Conservation (phyloP, 2,797 vertebrate species). For the Champsocephalus gunnari region DNA sequence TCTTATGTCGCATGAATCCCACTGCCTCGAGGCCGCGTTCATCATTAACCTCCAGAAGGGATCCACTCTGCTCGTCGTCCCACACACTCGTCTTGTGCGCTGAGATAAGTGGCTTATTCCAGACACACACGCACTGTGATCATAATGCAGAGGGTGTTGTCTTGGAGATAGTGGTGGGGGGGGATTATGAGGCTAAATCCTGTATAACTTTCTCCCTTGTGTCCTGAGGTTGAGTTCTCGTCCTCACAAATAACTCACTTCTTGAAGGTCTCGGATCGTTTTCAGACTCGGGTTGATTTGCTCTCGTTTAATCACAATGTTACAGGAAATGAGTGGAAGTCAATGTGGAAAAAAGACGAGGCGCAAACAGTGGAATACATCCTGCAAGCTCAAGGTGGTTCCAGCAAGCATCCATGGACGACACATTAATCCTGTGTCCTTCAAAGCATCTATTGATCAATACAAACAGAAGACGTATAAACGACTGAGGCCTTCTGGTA, state of each 20-base stretch:
- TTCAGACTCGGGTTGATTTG: slow-evolving; percentile 47
- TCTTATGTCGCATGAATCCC: slow-evolving; percentile 51
- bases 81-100: slow-evolving; percentile 35
- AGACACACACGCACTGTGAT: slow-evolving; percentile 49
- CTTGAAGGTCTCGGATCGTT: slow-evolving; percentile 52
- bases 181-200: slow-evolving; percentile 70
- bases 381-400: not conserved
- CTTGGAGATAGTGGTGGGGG: slow-evolving; percentile 68
- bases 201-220: slow-evolving; percentile 52
- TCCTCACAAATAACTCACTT: slow-evolving; percentile 31
- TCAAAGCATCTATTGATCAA: slow-evolving; percentile 51
- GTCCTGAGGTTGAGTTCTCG: slow-evolving; percentile 21
- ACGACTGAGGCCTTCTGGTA: slow-evolving; percentile 21
- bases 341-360: slow-evolving; percentile 32
- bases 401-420: slow-evolving; percentile 21
- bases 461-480: slow-evolving; percentile 32
- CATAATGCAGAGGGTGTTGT: slow-evolving; percentile 65
- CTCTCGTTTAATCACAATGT: slow-evolving; percentile 63
- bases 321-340: slow-evolving; percentile 56
- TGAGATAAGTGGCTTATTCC: slow-evolving; percentile 48
- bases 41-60: slow-evolving; percentile 66
- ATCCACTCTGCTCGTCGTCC: slow-evolving; percentile 55
- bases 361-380: not conserved
- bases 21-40: slow-evolving; percentile 12
- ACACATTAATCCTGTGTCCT: slow-evolving; percentile 30